Evolutionary conservation across 2,113 vertebrate genomes (phyloP).

Genomic region (Protobothrops flavoviridis): DNA sequence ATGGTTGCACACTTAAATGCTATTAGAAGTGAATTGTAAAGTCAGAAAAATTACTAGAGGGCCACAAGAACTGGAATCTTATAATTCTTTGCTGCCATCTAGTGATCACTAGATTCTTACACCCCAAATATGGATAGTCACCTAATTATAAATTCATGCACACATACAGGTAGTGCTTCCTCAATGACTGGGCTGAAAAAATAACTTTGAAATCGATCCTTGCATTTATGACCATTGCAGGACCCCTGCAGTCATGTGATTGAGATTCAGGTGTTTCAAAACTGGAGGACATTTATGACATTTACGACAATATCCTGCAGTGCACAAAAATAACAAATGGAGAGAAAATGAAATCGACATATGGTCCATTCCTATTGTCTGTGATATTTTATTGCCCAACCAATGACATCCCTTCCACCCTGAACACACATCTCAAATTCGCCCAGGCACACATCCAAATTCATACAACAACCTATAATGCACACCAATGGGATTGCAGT

Average conservation of each 20-base stretch:
- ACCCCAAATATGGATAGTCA: not conserved
- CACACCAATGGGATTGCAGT: not conserved
- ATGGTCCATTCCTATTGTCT: not conserved
- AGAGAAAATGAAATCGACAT: not conserved
- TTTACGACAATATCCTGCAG: not conserved
- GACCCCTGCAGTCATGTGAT: not conserved
- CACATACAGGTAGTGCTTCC: not conserved
- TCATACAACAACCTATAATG: not conserved
- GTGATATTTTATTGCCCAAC: not conserved
- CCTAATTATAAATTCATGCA: not conserved
- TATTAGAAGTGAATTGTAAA: not conserved
- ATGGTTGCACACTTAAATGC: not conserved
- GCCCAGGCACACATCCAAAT: not conserved
- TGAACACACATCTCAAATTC: not conserved
- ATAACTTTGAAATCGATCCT: not conserved
- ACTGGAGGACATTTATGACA: not conserved
- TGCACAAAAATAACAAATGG: not conserved
- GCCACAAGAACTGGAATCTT: not conserved
- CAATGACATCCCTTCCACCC: not conserved
- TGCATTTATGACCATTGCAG: not conserved
- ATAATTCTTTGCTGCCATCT: not conserved
- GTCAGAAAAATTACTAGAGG: not conserved
- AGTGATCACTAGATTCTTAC: not conserved
- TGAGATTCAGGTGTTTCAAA: not conserved
- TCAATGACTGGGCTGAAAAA: not conserved